Base-by-base conservation (phyloP, 2,113 vertebrate species). In the Anthoscopus minutus region DNA sequence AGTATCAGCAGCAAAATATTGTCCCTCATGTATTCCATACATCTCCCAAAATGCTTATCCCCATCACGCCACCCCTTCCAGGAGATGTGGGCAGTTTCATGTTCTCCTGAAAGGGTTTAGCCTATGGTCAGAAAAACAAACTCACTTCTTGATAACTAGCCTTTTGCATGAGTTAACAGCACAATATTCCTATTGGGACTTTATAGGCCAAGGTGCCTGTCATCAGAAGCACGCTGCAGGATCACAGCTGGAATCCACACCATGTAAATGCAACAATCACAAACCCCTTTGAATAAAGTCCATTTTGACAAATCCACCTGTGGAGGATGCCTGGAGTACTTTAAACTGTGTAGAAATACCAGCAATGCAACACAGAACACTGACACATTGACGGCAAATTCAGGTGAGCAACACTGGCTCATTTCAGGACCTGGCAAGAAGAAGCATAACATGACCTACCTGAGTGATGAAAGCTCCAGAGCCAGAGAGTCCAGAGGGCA, bases 401-500 rank as follows among this genome's bases (percentile, higher is more conserved):
- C 28, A 22, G 42, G 45, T 31, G 42, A 88, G 66, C 35, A 86
- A 30, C 44, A 10, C 27, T 20, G 40, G 33, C 67, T 62, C 3
- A 0, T 48, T 70, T 45, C 23, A 21, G 64, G 28, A 67, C 35
- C 56, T n/a, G 24, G 33, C 54, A 51, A 58, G 50, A 60, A 54
- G 71, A 66, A 24, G 47, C 35, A 35, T 14, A 40, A 28, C 35
- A n/a, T 48, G 62, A 94, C 81, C 74, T 81, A 93, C 93, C 93
- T 87, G 86, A 72, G 47, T 51, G 76, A 92, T 2, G 25, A 70
- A 67, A 81, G 79, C 48, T 62, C 65, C 79, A 58, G 56, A 89
- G 89, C 11, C 74, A 89, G 76, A 40, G 31, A 77, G 65, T 69
- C 47, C 89, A 91, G 79, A 95, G 51, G 35, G 54, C 74, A 89